phyloP scores from a whole-genome alignment of 1,140 invertebrate species.

The Drosophila parabipectinata region DNA sequence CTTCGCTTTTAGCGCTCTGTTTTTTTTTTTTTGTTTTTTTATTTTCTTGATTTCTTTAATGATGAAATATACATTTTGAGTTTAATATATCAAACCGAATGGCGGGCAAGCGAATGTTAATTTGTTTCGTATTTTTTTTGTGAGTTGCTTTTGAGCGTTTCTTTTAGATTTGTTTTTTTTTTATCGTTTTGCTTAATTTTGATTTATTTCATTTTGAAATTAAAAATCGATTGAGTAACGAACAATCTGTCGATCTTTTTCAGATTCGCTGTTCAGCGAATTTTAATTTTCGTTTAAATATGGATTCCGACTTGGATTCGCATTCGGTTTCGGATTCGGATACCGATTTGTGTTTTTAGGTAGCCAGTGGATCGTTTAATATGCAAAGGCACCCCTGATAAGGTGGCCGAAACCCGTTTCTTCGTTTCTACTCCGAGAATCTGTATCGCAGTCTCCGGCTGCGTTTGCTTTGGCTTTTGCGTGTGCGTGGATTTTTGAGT shows the following conservation, averaged over 20 bases:
- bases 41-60: conserved; percentile 63
- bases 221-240: conserved; percentile 78
- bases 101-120: conserved; percentile 72
- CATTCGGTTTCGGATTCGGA: conserved; percentile 21
- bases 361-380: conserved; percentile 67
- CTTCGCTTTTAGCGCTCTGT: conserved; percentile 43
- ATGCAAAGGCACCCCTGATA: conserved; percentile 62
- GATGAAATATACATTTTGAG: conserved; percentile 83
- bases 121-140: conserved; percentile 53
- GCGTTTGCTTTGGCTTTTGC: conserved; percentile 10
- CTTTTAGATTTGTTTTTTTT: conserved; percentile 16
- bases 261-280: conserved; percentile 36
- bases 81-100: conserved; percentile 81
- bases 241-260: conserved; percentile 64
- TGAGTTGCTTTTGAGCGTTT: conserved; percentile 10
- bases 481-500: conserved; percentile 69
- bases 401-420: conserved; percentile 43
- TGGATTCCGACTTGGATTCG: conserved; percentile 38
- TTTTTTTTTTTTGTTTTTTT: conserved; percentile 36
- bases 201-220: conserved; percentile 82
- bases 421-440: conserved; percentile 27
- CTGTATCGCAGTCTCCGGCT: conserved; percentile 8
- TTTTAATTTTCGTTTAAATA: conserved; percentile 66
- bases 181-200: conserved; percentile 65
- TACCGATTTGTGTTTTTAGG: conserved; percentile 52